Conservation (phyloP, 2,888 invertebrate genomes). For the Nebria salina region DNA sequence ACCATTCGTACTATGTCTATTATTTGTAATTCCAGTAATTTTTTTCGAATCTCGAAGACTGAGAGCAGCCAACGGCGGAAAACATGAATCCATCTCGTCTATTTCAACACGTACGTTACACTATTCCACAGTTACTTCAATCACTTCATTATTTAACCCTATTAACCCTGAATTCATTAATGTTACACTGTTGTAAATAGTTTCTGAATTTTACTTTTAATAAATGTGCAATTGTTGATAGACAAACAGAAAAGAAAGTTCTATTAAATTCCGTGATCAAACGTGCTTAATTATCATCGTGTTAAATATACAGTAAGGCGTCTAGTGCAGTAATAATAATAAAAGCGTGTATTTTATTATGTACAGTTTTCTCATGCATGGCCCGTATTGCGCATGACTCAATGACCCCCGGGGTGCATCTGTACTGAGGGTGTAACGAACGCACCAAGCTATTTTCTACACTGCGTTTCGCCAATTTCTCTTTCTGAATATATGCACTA, state of each 20-base stretch:
- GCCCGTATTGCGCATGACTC: background rate
- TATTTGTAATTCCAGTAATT: slow-evolving; percentile 31
- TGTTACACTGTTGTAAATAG: background rate
- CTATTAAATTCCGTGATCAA: no score
- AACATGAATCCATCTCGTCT: slow-evolving; percentile 64
- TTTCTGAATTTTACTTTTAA: background rate
- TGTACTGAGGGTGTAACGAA: background rate
- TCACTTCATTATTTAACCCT: slow-evolving; percentile 3
- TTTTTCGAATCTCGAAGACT: slow-evolving; percentile 58
- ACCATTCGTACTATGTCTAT: slow-evolving; percentile 34
- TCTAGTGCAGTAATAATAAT: no score
- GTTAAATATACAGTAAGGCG: background rate
- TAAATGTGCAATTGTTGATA: no score
- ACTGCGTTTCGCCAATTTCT: background rate
- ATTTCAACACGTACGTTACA: background rate
- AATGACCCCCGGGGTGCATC: background rate
- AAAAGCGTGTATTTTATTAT: background rate
- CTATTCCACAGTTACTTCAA: background rate
- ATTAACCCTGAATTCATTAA: background rate
- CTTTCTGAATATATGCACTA: background rate
- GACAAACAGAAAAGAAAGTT: no score
- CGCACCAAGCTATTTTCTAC: background rate
- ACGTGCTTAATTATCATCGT: no score
- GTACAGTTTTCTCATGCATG: background rate
- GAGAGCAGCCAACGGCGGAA: slow-evolving; percentile 63